Evolutionary conservation across 2,888 invertebrate species (phyloP), one percentile per base, ranked within the genome.

Genomic region (Agrochola lota): DNA sequence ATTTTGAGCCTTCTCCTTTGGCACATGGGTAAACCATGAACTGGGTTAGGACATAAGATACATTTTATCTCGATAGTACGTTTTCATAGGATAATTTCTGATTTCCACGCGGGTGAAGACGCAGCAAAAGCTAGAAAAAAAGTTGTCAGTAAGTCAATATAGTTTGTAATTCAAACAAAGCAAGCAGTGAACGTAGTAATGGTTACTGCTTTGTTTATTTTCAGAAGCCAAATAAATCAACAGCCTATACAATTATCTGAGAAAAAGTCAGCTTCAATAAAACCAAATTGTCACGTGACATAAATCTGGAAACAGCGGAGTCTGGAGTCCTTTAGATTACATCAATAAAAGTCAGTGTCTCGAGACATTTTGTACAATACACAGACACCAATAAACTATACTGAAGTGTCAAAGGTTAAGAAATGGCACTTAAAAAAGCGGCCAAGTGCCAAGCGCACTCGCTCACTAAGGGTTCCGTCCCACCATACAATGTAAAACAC

Each of bases 301-400:
- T 83, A 83, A 77, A 85, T 77, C 85, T 68, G 72, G 71, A 73
- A 76, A 80, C 23, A 70, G 35, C 71, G 77, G 62, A 66, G 67
- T 68, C 59, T 57, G 9, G 63, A 68, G 70, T 74, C 23, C 17
- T 71, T 84, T 84, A 82, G 74, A 71, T 84, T 60, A 60, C 74
- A 74, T 46, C 84, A 82, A 82, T 84, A 74, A 84, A 82, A 74
- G 73, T 59, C 57, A 77, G 40, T 7, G 46, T 9, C 30, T 69
- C 17, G n/a, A 30, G 35, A 71, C 52, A 68, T 15, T 59, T 40
- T 30, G 7, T 30, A 30, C 23, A 9, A 23, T 49, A 30, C 12
- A 20, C 57, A 49, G 26, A 60, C 55, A 30, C 15, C 23, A 52
- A 15, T 8, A 35, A 20, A 57, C 49, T 78, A 9, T 15, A 67